Evolutionary conservation across 2,113 vertebrate genomes (phyloP).

Genomic region (Nyctibius bracteatus): DNA sequence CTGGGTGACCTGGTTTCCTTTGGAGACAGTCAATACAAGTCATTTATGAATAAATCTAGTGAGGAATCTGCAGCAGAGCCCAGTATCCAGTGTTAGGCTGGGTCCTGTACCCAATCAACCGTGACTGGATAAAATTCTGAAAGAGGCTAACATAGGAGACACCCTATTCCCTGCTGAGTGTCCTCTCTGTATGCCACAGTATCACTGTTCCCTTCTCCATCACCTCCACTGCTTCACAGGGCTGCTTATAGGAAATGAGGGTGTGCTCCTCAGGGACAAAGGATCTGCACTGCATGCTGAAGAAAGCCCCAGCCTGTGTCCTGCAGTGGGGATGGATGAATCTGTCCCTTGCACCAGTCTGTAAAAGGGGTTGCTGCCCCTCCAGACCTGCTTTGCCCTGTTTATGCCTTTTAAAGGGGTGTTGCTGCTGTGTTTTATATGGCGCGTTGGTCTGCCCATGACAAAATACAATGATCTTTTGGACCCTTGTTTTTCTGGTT

Average conservation of each 20-base stretch:
- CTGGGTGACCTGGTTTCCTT: background rate
- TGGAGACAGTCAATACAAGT: background rate
- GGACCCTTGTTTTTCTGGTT: background rate
- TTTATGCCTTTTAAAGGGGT: background rate
- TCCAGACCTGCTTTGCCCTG: background rate
- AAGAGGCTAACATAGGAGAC: background rate
- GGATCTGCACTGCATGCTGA: rapidly evolving
- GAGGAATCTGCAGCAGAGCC: background rate
- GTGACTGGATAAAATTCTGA: background rate
- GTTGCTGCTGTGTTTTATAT: background rate
- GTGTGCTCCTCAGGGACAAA: rapidly evolving
- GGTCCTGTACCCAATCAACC: background rate
- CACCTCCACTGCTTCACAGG: background rate
- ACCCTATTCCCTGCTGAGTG: background rate
- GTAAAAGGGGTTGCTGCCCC: background rate
- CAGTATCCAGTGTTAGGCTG: background rate
- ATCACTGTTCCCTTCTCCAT: background rate
- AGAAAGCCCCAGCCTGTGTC: background rate
- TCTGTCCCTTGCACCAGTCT: background rate
- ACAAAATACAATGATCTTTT: background rate
- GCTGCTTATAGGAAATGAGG: background rate
- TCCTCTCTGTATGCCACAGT: background rate
- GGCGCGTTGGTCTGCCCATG: rapidly evolving
- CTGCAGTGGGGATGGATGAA: background rate
- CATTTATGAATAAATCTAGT: background rate